Evolutionary conservation across 1,140 invertebrate genomes (phyloP).

Genomic region (Triops cancriformis): DNA sequence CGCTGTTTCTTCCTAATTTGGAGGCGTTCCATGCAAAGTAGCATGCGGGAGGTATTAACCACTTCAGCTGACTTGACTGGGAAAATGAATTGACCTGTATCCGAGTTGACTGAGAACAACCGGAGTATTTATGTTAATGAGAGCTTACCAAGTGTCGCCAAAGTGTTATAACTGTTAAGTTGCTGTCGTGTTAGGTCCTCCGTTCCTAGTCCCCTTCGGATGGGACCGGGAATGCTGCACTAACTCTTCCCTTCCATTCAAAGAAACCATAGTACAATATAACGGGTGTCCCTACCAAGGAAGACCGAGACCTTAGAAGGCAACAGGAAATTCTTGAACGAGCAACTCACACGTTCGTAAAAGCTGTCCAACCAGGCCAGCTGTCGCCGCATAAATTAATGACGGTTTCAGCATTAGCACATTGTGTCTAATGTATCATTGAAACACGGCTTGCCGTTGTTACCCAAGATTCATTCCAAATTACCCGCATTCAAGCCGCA

Average conservation of each 20-base stretch:
- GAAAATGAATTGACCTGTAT: conserved; percentile 8
- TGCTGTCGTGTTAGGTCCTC: neutral
- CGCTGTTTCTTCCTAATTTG: neutral
- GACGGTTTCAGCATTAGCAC: neutral
- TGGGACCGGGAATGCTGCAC: neutral
- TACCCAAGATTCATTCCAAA: neutral
- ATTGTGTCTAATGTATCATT: neutral
- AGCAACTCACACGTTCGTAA: neutral
- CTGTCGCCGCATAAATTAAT: conserved; percentile 13
- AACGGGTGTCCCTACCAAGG: neutral
- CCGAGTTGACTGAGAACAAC: neutral
- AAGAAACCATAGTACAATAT: conserved; percentile 5
- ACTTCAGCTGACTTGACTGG: neutral
- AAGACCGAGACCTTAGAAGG: neutral
- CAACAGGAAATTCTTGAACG: conserved; percentile 3
- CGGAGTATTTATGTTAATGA: conserved; percentile 6
- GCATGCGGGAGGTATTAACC: neutral
- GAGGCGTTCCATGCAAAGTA: neutral
- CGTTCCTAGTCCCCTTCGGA: neutral
- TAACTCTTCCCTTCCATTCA: neutral
- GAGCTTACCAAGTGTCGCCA: neutral
- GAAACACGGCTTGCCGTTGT: neutral
- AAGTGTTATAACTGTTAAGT: conserved; percentile 7
- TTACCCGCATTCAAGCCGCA: neutral
- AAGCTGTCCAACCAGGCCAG: neutral